phyloP scores from a whole-genome alignment of 1,140 invertebrate genomes.

The Phortica variegata region DNA sequence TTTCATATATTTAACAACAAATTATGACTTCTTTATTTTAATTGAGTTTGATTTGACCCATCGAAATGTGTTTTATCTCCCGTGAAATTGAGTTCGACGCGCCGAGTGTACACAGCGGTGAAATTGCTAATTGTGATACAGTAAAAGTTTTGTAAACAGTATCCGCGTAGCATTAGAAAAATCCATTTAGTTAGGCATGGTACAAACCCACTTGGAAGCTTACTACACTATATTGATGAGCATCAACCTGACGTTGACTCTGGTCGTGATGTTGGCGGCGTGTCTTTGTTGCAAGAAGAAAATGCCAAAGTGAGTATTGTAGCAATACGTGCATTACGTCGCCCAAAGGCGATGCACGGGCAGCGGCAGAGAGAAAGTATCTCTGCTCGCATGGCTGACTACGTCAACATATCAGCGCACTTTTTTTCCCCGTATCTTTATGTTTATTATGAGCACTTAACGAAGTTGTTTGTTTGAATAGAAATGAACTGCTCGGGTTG shows the following conservation, averaged over 20 bases:
- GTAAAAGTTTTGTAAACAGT: slow-evolving; percentile 23
- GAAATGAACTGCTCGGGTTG: slow-evolving; percentile 60
- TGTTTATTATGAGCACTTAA: not conserved
- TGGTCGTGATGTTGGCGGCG: slow-evolving; percentile 50
- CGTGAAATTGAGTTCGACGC: too few species aligned
- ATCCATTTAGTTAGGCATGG: slow-evolving; percentile 29
- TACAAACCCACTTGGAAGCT: slow-evolving; percentile 30
- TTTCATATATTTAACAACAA: too few species aligned
- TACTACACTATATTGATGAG: slow-evolving; percentile 25
- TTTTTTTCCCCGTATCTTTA: not conserved
- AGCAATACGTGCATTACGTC: slow-evolving; percentile 10
- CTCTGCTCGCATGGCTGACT: slow-evolving; percentile 4
- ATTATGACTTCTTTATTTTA: too few species aligned
- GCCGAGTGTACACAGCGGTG: too few species aligned
- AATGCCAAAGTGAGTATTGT: slow-evolving; percentile 50
- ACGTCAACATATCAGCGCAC: slow-evolving; percentile 11
- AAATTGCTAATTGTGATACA: too few species aligned
- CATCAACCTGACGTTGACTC: slow-evolving; percentile 33
- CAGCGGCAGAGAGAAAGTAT: slow-evolving; percentile 24
- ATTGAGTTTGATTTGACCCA: too few species aligned
- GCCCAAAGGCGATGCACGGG: not conserved
- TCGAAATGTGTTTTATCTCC: too few species aligned
- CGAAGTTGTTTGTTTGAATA: slow-evolving; percentile 30
- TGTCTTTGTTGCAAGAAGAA: slow-evolving; percentile 53
- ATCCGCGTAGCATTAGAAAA: slow-evolving; percentile 2